Evolutionary conservation across 2,113 vertebrate genomes (phyloP), one percentile per base, ranked within the genome.

Genomic region (Brachypteracias leptosomus): DNA sequence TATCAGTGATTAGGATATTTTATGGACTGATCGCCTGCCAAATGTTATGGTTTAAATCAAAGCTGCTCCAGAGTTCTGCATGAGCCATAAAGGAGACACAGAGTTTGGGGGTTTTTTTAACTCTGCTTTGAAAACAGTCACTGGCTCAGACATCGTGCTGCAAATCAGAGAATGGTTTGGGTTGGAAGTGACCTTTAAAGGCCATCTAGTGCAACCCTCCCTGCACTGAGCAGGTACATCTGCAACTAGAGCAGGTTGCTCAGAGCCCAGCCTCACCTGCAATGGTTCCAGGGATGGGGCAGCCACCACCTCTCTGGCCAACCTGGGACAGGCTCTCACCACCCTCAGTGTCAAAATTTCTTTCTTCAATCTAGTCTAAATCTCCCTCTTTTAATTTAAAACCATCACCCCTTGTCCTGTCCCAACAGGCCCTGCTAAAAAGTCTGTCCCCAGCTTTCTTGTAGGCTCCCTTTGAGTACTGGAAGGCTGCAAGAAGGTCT

Each of bases 11-110:
- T 82, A 85, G 49, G 82, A 35, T 83, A 82, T 93, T 95, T 74
- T 76, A 85, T 25, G 74, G 86, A 91, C 91, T 92, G 92, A 96
- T 79, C 22, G 35, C 14, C 38, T 73, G 85, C 81, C 92, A 94
- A 93, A 95, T 36, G 54, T 52, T 86, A 68, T 42, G 52, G 20
- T 84, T 96, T 90, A 78, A 91, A 86, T 92, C 68, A 93, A 94
- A 94, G 82, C 65, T 68, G 68, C 33, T 87, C 62, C 13, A 2
- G 26, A 88, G 73, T 15, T 78, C 62, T 59, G 36, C 35, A 12
- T 8, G 12, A 65, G 38, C 33, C 66, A 22, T n/a, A 40, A 82
- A 70, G 47, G 22, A 76, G 16, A 59, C 6, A 9, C 2, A 38
- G 35, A 29, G 9, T 19, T 81, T 54, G 22, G 7, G 6, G 10